Base-by-base conservation (phyloP, 2,888 invertebrate species). In the Colletes collaris region DNA sequence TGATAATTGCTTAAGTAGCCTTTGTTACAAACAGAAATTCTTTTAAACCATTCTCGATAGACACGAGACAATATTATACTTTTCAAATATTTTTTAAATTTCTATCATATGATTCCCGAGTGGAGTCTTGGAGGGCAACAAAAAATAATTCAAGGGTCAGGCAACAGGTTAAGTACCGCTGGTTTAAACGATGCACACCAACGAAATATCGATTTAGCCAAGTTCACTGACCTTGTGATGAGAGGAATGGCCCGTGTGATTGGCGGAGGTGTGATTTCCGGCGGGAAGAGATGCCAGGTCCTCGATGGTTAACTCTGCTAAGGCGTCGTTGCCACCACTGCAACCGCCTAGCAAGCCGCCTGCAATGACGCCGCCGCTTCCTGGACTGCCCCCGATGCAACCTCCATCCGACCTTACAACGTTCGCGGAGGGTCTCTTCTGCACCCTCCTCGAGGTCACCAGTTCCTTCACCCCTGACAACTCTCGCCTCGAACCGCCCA, bases 281-380 rank as follows among this genome's bases (percentile, higher is more conserved):
- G 90, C 90, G 83, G 92, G 91, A 86, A 91, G 91, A 81, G 92
- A 91, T 86, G 92, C 92, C 92, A 91, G 92, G 89, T 92, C 92
- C 91, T 92, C 92, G 88, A 92, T 91, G 67, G 91, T 92, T 81
- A 92, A 87, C 83, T 91, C 91, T 52, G 92, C 91, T 90, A 92
- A 91, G 82, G 92, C 92, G 92, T 91, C 92, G 88, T 83, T 92
- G 67, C 92, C 91, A 68, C 91, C 92, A 81, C 92, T 92, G 86
- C 92, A 92, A 59, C 91, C 89, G 66, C 90, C 91, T 90, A 92
- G 83, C 75, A 90, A 79, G 66, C 90, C 90, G 60, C 86, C 87
- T 40, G 79, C 78, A 78, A 83, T 78, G 77, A 76, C 82, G 76
- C 75, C 78, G 72, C 76, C 84, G 71, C 72, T 84, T 66, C 80